Evolutionary conservation across 2,113 vertebrate genomes (phyloP).

Genomic region (Struthidea cinerea): DNA sequence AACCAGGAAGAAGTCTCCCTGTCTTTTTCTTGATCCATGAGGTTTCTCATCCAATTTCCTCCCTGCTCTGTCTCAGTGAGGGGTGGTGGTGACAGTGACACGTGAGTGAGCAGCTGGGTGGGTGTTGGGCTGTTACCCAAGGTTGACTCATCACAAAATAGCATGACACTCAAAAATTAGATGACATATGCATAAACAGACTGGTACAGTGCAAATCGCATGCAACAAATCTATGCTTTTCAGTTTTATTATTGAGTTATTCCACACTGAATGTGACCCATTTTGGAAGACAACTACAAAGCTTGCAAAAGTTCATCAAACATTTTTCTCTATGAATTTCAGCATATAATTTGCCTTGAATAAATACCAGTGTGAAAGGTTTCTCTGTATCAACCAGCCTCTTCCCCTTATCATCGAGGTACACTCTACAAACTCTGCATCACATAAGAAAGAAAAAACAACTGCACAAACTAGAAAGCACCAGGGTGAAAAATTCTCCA

Average conservation of each 20-base stretch:
- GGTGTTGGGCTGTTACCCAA: background rate
- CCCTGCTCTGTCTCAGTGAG: background rate
- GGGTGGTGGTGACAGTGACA: background rate
- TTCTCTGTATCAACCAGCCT: background rate
- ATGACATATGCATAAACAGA: background rate
- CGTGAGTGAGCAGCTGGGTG: background rate
- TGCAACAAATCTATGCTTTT: background rate
- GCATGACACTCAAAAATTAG: background rate
- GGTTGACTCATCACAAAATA: background rate
- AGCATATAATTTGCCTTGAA: background rate
- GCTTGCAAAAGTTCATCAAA: background rate
- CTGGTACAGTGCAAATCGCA: background rate
- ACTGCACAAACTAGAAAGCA: background rate
- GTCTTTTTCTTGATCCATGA: background rate
- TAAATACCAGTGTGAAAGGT: background rate
- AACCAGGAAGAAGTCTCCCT: background rate
- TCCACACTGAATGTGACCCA: background rate
- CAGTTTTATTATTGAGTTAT: background rate
- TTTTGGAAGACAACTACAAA: background rate
- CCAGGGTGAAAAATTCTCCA: background rate
- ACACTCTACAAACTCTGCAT: background rate
- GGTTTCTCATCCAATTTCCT: background rate
- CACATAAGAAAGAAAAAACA: background rate
- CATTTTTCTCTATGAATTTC: background rate
- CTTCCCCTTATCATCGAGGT: background rate